These are phyloP conservation scores for Rattus rattus DNA, from an alignment of 2,113 vertebrate species.

Conservation along the genomic window DNA sequence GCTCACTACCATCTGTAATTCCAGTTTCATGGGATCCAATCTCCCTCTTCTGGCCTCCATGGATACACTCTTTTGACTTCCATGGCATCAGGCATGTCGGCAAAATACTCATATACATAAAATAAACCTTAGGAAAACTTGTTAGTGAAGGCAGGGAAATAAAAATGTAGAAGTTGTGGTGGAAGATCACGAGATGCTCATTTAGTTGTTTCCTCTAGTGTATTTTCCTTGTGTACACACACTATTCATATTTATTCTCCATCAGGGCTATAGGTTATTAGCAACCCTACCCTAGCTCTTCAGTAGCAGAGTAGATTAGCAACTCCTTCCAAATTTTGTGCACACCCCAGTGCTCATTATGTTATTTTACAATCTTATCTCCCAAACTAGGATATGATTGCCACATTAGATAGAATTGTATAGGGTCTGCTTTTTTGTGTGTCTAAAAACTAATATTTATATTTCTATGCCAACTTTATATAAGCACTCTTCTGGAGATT, in stretches of 20 bases:
- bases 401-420: not conserved
- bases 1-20: not conserved
- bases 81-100: not conserved
- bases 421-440: conserved; percentile 1
- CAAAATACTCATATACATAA: not conserved
- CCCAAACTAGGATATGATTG: conserved; percentile 15
- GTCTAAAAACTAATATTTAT: conserved; percentile 26
- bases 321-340: not conserved
- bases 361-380: conserved; percentile 30
- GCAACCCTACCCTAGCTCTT: not conserved
- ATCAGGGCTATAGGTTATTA: not conserved
- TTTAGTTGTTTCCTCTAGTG: not conserved
- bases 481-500: conserved; percentile 27
- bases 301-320: not conserved
- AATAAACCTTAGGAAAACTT: not conserved
- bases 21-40: not conserved
- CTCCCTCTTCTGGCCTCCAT: not conserved
- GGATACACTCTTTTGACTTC: not conserved
- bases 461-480: conserved; percentile 10
- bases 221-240: not conserved
- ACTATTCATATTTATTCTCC: not conserved
- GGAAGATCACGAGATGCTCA: not conserved
- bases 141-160: conserved; percentile 10
- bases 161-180: not conserved
- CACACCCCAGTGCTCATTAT: not conserved